Conservation (phyloP, 2,888 invertebrate genomes). For the Apodemia mormo region DNA sequence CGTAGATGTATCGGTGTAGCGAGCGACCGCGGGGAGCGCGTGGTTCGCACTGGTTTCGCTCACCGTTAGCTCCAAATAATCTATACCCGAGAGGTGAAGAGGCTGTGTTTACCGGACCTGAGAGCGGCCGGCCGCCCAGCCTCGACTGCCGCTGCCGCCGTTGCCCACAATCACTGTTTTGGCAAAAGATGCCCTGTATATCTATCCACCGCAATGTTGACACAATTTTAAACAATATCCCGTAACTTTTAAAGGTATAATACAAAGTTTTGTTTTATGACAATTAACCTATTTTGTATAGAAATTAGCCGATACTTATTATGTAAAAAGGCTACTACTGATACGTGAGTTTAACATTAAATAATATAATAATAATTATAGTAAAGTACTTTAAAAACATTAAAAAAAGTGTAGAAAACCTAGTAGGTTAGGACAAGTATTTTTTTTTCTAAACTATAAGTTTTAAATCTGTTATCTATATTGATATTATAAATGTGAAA, state of each 20-base stretch:
- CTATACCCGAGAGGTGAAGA: constrained; percentile 74
- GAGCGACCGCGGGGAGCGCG: constrained; percentile 65
- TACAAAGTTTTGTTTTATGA: neutral
- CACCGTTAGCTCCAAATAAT: constrained; percentile 68
- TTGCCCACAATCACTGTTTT: constrained; percentile 56
- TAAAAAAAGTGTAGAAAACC: too few species aligned
- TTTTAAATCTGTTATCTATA: too few species aligned
- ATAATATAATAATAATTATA: too few species aligned
- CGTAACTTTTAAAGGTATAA: constrained; percentile 49
- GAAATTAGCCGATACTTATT: too few species aligned
- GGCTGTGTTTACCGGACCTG: constrained; percentile 76
- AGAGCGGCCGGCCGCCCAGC: constrained; percentile 68
- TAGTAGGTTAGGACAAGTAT: too few species aligned
- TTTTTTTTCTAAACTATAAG: too few species aligned
- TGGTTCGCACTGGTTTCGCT: constrained; percentile 70
- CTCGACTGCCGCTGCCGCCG: constrained; percentile 45
- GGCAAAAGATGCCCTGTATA: constrained; percentile 41
- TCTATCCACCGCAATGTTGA: constrained; percentile 60
- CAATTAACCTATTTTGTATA: too few species aligned
- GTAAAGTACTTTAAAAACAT: too few species aligned
- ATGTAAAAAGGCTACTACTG: too few species aligned
- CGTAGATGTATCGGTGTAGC: constrained; percentile 37
- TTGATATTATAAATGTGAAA: too few species aligned
- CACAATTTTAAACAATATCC: constrained; percentile 75
- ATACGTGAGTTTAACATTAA: too few species aligned